Conservation (phyloP, 64 coral and sea anemone species). For the Stichodactyla helianthus region DNA sequence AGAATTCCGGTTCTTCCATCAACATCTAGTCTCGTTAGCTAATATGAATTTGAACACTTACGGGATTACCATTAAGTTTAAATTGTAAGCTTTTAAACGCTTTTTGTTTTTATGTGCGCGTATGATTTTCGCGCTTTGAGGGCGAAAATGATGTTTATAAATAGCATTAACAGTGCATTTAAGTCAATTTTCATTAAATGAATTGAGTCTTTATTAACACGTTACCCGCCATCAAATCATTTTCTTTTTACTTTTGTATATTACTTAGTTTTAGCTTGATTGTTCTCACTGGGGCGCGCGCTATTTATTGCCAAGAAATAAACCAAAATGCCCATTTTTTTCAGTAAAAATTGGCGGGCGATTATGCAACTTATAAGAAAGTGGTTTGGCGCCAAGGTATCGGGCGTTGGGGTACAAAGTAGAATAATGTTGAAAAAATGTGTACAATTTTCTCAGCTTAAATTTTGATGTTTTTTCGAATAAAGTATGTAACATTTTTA, state of each 20-base stretch:
- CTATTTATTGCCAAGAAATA: neutral
- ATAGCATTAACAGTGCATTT: neutral
- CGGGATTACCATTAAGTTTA: neutral
- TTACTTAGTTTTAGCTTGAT: neutral
- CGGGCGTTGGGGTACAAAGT: no score
- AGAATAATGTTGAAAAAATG: no score
- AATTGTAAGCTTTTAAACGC: neutral
- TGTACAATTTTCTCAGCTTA: no score
- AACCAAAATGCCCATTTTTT: neutral
- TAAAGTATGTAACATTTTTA: no score
- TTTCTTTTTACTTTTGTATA: neutral
- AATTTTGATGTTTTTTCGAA: no score
- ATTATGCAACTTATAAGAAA: neutral
- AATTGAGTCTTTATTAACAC: neutral
- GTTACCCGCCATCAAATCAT: neutral
- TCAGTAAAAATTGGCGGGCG: no score
- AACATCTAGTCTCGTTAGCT: no score
- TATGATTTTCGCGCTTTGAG: neutral
- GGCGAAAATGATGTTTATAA: neutral
- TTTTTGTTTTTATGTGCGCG: neutral
- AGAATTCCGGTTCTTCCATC: no score
- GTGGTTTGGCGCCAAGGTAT: no score
- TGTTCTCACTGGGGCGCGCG: neutral
- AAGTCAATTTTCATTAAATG: neutral
- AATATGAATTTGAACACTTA: no score